Evolutionary conservation across 1,140 invertebrate species (phyloP), one percentile per base, ranked within the genome.

Genomic region (Melipona quadrifasciata): DNA sequence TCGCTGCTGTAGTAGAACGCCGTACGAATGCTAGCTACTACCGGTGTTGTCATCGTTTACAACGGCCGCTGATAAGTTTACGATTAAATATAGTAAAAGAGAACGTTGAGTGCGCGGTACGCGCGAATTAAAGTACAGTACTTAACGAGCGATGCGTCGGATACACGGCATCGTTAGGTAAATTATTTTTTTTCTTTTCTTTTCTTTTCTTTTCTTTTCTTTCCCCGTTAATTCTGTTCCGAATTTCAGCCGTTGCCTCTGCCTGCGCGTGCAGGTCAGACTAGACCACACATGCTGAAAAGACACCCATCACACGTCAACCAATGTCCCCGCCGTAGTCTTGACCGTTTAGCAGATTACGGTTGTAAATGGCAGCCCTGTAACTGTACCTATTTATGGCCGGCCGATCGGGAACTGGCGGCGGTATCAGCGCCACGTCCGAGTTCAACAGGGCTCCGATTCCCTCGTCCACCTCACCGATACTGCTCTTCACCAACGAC

Each of bases 321-420:
- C 96, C 97, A 96, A 97, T 95, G 94, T 97, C 96, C 93, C 95
- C 95, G 92, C 96, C 94, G 90, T 93, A 95, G 82, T 95, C 95
- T 84, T 95, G 93, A 91, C 94, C 95, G 91, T 95, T 95, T 87
- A 95, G 93, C 86, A 95, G 93, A 94, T 96, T 95, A 93, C 96
- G 95, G 93, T 95, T 96, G 95, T 96, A 96, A 94, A 96, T 96
- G 92, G 96, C 96, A 93, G 96, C 95, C 92, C 96, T 95, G 95
- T 97, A 97, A 97, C 97, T 97, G 95, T 97, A 98, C 97, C 97
- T 97, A 96, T 97, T 97, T 93, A 96, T 96, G 27, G 95, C 91
- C 92, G 95, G 91, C 89, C 95, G 92, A 86, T 95, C 95, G 16
- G 95, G 95, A 86, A 95, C 94, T 16, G 94, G 95, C 73, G 94